Evolutionary conservation across 2,888 invertebrate species (phyloP).

Genomic region (Caenorhabditis sp.): DNA sequence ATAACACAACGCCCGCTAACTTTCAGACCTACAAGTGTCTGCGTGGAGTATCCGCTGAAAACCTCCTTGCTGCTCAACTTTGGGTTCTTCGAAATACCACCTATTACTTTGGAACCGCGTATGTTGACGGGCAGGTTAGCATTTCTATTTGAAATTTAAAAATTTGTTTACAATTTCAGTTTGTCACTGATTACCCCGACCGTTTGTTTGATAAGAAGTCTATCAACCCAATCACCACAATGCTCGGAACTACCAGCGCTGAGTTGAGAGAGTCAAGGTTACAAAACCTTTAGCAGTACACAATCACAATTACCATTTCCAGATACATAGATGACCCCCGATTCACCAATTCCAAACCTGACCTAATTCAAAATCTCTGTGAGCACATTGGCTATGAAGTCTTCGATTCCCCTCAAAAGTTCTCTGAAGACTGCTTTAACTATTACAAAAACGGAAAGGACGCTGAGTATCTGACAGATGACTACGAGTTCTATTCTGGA

Average conservation of each 20-base stretch:
- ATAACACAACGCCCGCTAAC: no score
- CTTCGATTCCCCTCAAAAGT: constrained; percentile 12
- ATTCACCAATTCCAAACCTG: constrained; percentile 1
- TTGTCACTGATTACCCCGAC: constrained; percentile 40
- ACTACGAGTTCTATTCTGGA: constrained; percentile 41
- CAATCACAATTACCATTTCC: no score
- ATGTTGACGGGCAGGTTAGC: constrained; percentile 26
- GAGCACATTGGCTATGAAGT: constrained; percentile 42
- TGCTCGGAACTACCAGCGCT: no score
- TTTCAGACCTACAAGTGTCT: constrained; percentile 34
- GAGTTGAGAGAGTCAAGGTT: no score
- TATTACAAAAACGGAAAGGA: constrained; percentile 17
- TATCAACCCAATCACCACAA: constrained; percentile 26
- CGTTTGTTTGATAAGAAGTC: background rate
- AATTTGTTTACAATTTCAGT: no score
- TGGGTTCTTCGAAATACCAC: constrained; percentile 17
- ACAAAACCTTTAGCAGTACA: no score
- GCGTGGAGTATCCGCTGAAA: constrained; percentile 3
- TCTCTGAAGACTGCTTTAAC: constrained; percentile 13
- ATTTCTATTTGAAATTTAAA: no score
- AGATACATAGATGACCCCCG: no score
- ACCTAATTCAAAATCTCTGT: constrained; percentile 26
- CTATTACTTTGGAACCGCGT: constrained; percentile 30
- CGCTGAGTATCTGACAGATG: constrained; percentile 41
- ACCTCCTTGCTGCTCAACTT: constrained; percentile 18